phyloP scores from a whole-genome alignment of 2,797 vertebrate genomes.

The Cryptoprocta ferox region DNA sequence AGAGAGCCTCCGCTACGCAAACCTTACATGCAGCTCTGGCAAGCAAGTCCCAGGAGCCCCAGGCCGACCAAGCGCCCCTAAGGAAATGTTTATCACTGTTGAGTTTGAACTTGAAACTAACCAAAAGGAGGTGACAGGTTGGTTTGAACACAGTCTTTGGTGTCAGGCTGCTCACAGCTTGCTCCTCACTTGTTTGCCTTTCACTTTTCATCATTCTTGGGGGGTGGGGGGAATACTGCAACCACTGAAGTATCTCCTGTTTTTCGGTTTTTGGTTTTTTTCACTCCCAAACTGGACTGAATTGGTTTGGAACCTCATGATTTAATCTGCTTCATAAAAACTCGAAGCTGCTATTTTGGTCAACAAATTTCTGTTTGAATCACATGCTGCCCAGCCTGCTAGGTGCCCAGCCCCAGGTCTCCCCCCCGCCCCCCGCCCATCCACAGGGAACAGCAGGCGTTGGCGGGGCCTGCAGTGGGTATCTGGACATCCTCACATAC shows the following conservation, averaged over 20 bases:
- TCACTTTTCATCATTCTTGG: slow-evolving; percentile 78
- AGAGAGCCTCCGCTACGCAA: slow-evolving; percentile 96
- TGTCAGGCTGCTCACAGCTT: slow-evolving; percentile 80
- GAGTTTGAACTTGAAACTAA: slow-evolving; percentile 97
- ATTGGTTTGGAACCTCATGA: slow-evolving; percentile 68
- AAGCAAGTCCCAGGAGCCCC: slow-evolving; percentile 89
- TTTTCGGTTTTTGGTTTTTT: slow-evolving; percentile 91
- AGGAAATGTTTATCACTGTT: slow-evolving; percentile 93
- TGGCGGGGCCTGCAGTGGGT: not conserved
- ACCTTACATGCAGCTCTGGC: slow-evolving; percentile 93
- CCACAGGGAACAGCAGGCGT: slow-evolving; percentile 1
- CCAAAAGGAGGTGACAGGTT: slow-evolving; percentile 99
- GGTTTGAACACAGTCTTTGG: slow-evolving; percentile 88
- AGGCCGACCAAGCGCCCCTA: slow-evolving; percentile 89
- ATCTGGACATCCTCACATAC: not conserved
- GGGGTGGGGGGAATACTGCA: not conserved
- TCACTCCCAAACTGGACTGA: slow-evolving; percentile 68
- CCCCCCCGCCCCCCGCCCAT: not conserved
- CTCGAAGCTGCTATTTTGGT: slow-evolving; percentile 55
- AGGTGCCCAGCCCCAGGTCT: slow-evolving; percentile 11
- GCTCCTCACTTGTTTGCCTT: slow-evolving; percentile 80
- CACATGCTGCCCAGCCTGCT: slow-evolving; percentile 54
- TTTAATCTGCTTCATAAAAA: slow-evolving; percentile 56
- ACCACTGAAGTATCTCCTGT: slow-evolving; percentile 97
- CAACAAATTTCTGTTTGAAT: slow-evolving; percentile 61